phyloP scores from a whole-genome alignment of 1,140 invertebrate genomes.

The Drosophila bifasciata region DNA sequence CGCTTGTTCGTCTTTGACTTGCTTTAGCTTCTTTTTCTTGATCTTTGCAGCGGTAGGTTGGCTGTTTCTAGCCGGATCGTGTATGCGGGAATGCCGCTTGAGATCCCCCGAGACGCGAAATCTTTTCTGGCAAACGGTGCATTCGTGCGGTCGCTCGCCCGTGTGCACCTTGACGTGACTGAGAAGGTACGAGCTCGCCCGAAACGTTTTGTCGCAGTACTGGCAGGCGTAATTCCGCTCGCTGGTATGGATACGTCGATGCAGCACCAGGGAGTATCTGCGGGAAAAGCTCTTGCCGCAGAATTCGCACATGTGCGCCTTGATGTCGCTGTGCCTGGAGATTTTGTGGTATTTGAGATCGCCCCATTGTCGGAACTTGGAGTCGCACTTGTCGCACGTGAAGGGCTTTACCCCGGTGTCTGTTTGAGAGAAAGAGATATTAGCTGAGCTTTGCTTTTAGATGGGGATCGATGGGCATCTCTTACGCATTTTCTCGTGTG shows the following conservation, averaged over 20 bases:
- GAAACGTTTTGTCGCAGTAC: constrained; percentile 91
- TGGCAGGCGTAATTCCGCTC: constrained; percentile 95
- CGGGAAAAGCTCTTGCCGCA: constrained; percentile 96
- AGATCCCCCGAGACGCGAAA: constrained; percentile 94
- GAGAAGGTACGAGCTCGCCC: constrained; percentile 93
- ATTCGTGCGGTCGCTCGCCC: constrained; percentile 92
- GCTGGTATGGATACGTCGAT: constrained; percentile 94
- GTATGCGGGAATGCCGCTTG: constrained; percentile 93
- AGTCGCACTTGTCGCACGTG: constrained; percentile 90
- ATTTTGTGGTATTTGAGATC: constrained; percentile 95
- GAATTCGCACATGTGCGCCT: constrained; percentile 95
- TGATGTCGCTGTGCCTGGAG: constrained; percentile 91
- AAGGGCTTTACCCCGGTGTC: constrained; percentile 92
- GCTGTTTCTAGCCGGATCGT: constrained; percentile 83
- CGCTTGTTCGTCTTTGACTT: constrained; percentile 43
- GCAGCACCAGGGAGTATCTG: constrained; percentile 96
- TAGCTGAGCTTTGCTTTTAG: background rate
- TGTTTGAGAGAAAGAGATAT: constrained; percentile 54
- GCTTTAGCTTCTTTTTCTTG: constrained; percentile 30
- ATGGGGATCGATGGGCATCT: too few relatives aligned
- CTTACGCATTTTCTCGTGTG: constrained; percentile 87
- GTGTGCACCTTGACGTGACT: constrained; percentile 96
- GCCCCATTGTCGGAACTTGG: constrained; percentile 93
- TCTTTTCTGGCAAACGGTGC: constrained; percentile 91
- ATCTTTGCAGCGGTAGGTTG: background rate